Evolutionary conservation across 2,113 vertebrate species (phyloP).

Genomic region (Pterophyllum scalare): DNA sequence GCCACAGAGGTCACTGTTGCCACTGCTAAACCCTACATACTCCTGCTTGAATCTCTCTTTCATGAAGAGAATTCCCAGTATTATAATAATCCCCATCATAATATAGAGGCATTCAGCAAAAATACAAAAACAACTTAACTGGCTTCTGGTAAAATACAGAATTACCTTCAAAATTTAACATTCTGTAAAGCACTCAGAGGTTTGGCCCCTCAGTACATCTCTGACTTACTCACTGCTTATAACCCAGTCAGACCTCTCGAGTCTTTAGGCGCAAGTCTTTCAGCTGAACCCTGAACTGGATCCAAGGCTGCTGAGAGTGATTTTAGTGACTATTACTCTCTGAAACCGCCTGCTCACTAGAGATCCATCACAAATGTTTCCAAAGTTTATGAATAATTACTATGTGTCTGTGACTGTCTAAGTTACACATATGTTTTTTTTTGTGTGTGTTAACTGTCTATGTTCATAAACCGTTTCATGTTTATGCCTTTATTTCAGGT

Average conservation of each 20-base stretch:
- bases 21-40: too few species aligned
- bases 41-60: neutral
- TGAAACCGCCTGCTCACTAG: neutral
- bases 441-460: too few species aligned
- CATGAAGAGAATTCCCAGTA: neutral
- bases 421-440: neutral
- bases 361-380: neutral
- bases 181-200: neutral
- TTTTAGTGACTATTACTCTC: neutral
- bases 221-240: neutral
- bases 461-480: neutral
- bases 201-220: neutral
- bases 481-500: neutral
- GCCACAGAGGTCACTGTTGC: conserved; percentile 4
- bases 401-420: neutral
- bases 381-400: neutral
- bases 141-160: neutral
- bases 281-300: conserved; percentile 7
- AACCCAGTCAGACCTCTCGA: neutral
- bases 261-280: neutral
- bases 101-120: neutral
- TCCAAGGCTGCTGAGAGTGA: neutral
- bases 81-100: neutral
- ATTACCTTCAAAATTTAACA: too few species aligned
- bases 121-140: neutral